Evolutionary conservation across 2,797 vertebrate genomes (phyloP), one percentile per base, ranked within the genome.

Genomic region (Siniperca obscura): DNA sequence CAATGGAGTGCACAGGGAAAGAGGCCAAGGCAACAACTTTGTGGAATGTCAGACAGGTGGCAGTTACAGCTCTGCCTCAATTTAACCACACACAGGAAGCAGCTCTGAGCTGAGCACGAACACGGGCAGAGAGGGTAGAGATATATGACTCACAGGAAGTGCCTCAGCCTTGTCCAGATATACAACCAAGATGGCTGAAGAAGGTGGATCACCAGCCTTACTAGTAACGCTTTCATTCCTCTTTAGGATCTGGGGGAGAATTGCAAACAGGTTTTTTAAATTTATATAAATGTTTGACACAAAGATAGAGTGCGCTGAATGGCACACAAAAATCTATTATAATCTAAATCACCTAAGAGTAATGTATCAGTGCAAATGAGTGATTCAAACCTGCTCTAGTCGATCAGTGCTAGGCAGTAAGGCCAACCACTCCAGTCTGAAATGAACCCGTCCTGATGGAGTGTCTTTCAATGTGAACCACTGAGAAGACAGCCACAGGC

Each of bases 81-180:
- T 57, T 80, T 60, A 71, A 92, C 89, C 92, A 76, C 88, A 80
- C 27, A 86, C 81, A 93, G 91, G 91, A 95, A 91, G 86, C 70
- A 71, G 69, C 86, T 67, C 69, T 76, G 70, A 75, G 42, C 56
- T 21, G 27, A 60, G 74, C 81, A 81, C n/a, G 12, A 62, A 68
- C 1, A 4, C 34, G 30, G 76, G 85, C 70, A 65, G n/a, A 52
- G 38, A 66, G 10, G 34, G 36, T 16, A 81, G 78, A 84, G 38
- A 62, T 72, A 30, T 72, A 34, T 86, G 87, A 97, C 98, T 97
- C 94, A 98, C 98, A n/a, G 97, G 98, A 89, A 99, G 97, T 2
- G 96, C 97, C 89, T 98, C 97, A n/a, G 97, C 98, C 66, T 96
- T 96, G 86, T 99, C 98, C 91, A 99, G 92, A 93, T 98, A 98